Evolutionary conservation across 2,888 invertebrate genomes (phyloP), one percentile per base, ranked within the genome.

Genomic region (Xestia sexstrigata): DNA sequence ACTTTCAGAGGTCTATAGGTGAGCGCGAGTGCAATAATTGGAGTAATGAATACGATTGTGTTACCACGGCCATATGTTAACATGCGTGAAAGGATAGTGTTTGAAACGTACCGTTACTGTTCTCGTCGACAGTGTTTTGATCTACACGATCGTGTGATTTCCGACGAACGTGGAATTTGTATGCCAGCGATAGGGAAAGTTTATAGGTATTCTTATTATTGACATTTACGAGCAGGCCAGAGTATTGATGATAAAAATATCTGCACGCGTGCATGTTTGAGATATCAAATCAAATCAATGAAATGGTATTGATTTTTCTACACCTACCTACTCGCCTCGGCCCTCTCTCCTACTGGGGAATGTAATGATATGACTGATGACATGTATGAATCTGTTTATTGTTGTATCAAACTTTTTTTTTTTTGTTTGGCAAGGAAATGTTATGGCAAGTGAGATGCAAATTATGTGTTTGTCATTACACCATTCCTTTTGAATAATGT

Each of bases 51-150:
- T 94, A 92, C 83, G 86, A 90, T 89, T 90, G 84, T 90, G 87
- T 90, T 88, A 88, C 87, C 90, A 90, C 91, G 90, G 93, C 96
- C 96, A 96, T 96, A 96, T 95, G 96, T 95, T 96, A 92, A 88
- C 93, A 90, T 91, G 93, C 91, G 95, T 93, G 94, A 94, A 94
- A 92, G 94, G 94, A 91, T 94, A 91, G 91, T 90, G 87, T 92
- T 89, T 87, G 86, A 86, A 88, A 84, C 90, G 86, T 93, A 94
- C 95, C 95, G 95, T 96, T 96, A 96, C 90, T 88, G 79, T 85
- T 87, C 81, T 84, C 79, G 81, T 82, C 79, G 78, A 87, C 84
- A 84, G 87, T 91, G 89, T 91, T 92, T 88, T 91, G 89, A 88
- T 91, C 85, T 87, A 84, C 75, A 82, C 80, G 84, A 86, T 82